These are phyloP conservation scores for Schrankia costaestrigalis DNA, from an alignment of 2,888 invertebrate species.

Conservation along the genomic window DNA sequence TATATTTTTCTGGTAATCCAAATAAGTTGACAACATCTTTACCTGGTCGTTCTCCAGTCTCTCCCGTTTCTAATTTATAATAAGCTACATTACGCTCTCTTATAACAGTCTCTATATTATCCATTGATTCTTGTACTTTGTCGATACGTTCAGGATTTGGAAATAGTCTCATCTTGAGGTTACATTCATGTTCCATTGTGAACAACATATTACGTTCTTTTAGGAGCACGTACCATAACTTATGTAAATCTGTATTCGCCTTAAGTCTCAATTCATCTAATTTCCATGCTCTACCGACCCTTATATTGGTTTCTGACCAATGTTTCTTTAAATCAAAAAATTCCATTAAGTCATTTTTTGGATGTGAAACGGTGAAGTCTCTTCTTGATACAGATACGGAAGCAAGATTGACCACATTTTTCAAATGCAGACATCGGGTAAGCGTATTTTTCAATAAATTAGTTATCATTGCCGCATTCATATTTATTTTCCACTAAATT, in stretches of 20 bases:
- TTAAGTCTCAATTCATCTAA: conserved; percentile 95
- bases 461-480: conserved; percentile 37
- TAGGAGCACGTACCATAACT: conserved; percentile 94
- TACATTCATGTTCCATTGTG: conserved; percentile 95
- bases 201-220: conserved; percentile 98
- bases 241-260: conserved; percentile 96
- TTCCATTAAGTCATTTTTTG: conserved; percentile 84
- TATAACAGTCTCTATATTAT: conserved; percentile 93
- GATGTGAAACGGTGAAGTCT: conserved; percentile 60
- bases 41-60: conserved; percentile 88
- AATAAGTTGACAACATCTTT: conserved; percentile 80
- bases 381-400: conserved; percentile 27
- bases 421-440: conserved; percentile 37
- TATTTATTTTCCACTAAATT: no score
- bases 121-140: conserved; percentile 97
- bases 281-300: conserved; percentile 93
- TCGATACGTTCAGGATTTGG: conserved; percentile 96
- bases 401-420: conserved; percentile 34
- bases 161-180: conserved; percentile 84
- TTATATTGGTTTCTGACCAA: conserved; percentile 88
- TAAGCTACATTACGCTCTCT: conserved; percentile 96
- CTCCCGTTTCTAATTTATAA: conserved; percentile 93
- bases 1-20: conserved; percentile 81
- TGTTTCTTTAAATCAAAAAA: conserved; percentile 94
- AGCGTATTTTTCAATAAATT: conserved; percentile 38